Conservation (phyloP, 2,113 vertebrate genomes). For the Taxidea taxus region DNA sequence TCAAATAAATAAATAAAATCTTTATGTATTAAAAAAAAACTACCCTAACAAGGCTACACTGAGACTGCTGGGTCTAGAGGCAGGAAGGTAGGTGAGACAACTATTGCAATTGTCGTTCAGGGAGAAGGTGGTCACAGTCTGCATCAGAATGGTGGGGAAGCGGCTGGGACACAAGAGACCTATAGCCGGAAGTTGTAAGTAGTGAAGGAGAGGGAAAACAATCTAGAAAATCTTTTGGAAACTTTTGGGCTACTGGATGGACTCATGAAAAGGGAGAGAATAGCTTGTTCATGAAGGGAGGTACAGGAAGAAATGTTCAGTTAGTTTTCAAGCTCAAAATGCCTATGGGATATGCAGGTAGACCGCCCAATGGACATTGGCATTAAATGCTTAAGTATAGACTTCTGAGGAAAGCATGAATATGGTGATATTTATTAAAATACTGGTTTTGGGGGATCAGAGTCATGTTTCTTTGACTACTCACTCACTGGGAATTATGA, state of each 20-base stretch:
- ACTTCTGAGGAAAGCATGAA: not conserved
- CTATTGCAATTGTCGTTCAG: not conserved
- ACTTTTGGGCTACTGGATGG: not conserved
- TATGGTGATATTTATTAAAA: not conserved
- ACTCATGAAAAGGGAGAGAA: not conserved
- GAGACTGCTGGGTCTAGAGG: not conserved
- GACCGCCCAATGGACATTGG: not conserved
- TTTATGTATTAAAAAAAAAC: not conserved
- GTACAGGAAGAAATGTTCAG: not conserved
- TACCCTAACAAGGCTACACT: not conserved
- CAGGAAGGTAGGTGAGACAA: not conserved
- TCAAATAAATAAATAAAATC: not conserved
- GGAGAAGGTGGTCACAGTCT: not conserved
- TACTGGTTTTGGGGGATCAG: not conserved
- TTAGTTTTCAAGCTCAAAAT: not conserved
- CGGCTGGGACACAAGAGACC: not conserved
- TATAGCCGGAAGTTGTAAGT: not conserved
- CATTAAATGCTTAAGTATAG: not conserved
- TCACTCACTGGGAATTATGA: not conserved
- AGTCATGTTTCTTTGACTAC: not conserved
- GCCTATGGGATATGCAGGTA: not conserved
- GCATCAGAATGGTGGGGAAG: not conserved
- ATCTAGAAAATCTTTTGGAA: not conserved
- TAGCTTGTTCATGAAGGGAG: not conserved
- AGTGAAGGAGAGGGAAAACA: not conserved